Evolutionary conservation across 2,888 invertebrate genomes (phyloP).

Genomic region (Agrotis segetum): DNA sequence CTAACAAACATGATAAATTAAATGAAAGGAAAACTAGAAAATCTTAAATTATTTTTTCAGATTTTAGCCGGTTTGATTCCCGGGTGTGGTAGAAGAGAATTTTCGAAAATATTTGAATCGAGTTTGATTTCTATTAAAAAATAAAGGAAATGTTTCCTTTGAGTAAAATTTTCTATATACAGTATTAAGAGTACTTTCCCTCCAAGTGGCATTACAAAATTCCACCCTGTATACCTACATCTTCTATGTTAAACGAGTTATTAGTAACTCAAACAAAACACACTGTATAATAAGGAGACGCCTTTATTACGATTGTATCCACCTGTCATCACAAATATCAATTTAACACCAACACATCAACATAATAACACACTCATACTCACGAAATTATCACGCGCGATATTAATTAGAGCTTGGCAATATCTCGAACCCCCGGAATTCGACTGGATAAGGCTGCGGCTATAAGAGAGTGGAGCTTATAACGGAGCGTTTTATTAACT

Average conservation of each 20-base stretch:
- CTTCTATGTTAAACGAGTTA: neutral
- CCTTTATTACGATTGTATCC: slow-evolving; percentile 12
- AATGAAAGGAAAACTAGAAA: too few species aligned
- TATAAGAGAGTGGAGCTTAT: neutral
- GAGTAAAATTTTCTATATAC: too few species aligned
- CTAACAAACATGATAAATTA: too few species aligned
- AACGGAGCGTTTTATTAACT: neutral
- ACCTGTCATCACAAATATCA: slow-evolving; percentile 55
- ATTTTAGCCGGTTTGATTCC: too few species aligned
- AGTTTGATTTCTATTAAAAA: too few species aligned
- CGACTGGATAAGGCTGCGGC: slow-evolving; percentile 41
- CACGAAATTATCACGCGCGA: slow-evolving; percentile 73
- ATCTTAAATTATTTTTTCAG: too few species aligned
- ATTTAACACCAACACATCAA: slow-evolving; percentile 60
- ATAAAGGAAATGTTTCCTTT: too few species aligned
- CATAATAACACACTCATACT: slow-evolving; percentile 43
- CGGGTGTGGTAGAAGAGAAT: too few species aligned
- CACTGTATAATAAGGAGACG: neutral
- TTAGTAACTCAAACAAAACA: slow-evolving; percentile 2
- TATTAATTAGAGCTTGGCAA: slow-evolving; percentile 75
- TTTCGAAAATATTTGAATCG: too few species aligned
- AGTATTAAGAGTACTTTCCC: too few species aligned
- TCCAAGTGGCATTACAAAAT: too few species aligned
- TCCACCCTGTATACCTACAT: too few species aligned
- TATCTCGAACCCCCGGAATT: slow-evolving; percentile 62